Evolutionary conservation across 1,140 invertebrate species (phyloP), one percentile per base, ranked within the genome.

Genomic region (Neodiprion virginianus): DNA sequence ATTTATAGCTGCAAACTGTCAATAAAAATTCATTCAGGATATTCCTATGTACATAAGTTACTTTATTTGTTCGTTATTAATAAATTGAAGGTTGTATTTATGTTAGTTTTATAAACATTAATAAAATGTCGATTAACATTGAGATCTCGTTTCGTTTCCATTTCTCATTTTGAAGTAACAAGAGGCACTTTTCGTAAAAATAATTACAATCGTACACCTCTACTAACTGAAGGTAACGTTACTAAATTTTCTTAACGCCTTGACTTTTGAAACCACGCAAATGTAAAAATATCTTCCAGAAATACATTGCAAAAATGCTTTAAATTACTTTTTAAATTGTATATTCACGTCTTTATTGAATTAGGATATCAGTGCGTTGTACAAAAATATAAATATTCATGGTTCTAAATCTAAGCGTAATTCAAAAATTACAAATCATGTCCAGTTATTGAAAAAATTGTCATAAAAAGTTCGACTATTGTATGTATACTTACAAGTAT

Each of bases 381-480:
- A 61, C 53, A 61, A 61, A 61, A 61, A 61, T 61, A 61, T n/a
- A 61, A 61, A 61, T 61, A 61, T 4, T 61, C 53, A 11, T 61
- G 1, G 53, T 61, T 61, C n/a, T 12, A 11, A 61, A 12, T 61
- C 53, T 61, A 61, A 11, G 53, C 1, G 11, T 61, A n/a, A 61
- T 61, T 61, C 5, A 61, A 61, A 21, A n/a, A n/a, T 12, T 61
- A 40, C n/a, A 61, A 61, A 61, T n/a, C 8, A 12, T 61, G 53
- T 2, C 3, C 53, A 8, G 3, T 12, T 61, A 11, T 40, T 61
- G 53, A 61, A 61, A 61, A 61, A 1, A 11, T 61, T 11, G n/a
- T 61, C 8, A 61, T 61, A 61, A n/a, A 61, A 61, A 61, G n/a
- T 61, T 11, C 4, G 28, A 40, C 28, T 40, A 40, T 40, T 40